phyloP scores from a whole-genome alignment of 2,113 vertebrate species.

The Eretmochelys imbricata region DNA sequence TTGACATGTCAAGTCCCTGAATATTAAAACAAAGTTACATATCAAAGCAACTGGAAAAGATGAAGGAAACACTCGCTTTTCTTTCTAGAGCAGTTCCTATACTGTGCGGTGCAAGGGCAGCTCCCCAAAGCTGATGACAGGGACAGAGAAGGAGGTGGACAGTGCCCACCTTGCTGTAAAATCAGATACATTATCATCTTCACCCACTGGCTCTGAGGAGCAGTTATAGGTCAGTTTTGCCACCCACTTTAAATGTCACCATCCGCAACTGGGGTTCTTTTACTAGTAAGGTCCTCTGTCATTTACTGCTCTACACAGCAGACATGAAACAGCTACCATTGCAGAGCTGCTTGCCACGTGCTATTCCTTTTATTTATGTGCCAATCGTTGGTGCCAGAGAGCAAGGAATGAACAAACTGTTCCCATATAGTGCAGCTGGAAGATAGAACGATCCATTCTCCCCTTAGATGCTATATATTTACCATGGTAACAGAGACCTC shows the following conservation, averaged over 20 bases:
- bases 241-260: rapidly evolving
- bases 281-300: not conserved
- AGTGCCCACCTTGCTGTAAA: not conserved
- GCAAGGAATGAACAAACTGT: not conserved
- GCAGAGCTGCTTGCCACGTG: not conserved
- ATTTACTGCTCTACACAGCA: not conserved
- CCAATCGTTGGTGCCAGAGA: not conserved
- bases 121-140: rapidly evolving
- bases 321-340: not conserved
- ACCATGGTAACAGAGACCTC: not conserved
- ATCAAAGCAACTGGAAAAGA: not conserved
- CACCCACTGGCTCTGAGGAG: not conserved
- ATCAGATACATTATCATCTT: not conserved
- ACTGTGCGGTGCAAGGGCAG: not conserved
- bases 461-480: not conserved
- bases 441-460: not conserved
- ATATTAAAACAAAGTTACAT: slow-evolving; percentile 46
- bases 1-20: slow-evolving; percentile 5
- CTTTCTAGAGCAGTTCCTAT: not conserved
- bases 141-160: not conserved
- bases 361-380: not conserved
- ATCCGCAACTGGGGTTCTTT: rapidly evolving
- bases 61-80: not conserved
- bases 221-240: slow-evolving; percentile 10
- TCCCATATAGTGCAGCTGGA: not conserved